phyloP scores from a whole-genome alignment of 2,888 invertebrate species.

The Pyralis farinalis region DNA sequence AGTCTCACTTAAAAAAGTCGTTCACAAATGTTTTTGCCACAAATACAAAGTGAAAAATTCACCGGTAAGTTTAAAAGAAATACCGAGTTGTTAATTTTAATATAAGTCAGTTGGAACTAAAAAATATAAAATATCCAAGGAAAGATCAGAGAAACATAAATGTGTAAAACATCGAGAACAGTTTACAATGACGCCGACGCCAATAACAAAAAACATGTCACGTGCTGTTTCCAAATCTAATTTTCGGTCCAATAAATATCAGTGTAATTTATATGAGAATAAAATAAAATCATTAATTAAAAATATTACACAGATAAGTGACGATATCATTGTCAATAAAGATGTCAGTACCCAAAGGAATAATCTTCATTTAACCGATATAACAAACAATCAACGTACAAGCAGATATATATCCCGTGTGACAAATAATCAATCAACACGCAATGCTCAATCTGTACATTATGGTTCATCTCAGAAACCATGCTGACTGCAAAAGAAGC shows the following conservation, averaged over 20 bases:
- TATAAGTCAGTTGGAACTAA: not conserved
- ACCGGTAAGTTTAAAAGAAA: not conserved
- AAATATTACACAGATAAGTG: too few relatives aligned
- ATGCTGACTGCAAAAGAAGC: too few relatives aligned
- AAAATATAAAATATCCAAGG: not conserved
- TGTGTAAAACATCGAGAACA: too few relatives aligned
- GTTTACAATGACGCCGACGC: not conserved
- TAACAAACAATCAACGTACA: too few relatives aligned
- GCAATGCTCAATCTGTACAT: conserved; percentile 3
- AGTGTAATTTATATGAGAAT: too few relatives aligned
- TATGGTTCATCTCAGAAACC: conserved; percentile 5
- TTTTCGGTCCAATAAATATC: too few relatives aligned
- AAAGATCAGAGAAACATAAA: not conserved
- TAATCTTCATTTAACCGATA: too few relatives aligned
- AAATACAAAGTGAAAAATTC: not conserved
- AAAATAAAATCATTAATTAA: too few relatives aligned
- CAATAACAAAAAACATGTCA: not conserved
- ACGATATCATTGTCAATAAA: too few relatives aligned
- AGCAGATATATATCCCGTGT: too few relatives aligned
- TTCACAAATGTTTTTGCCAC: not conserved
- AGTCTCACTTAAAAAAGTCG: not conserved
- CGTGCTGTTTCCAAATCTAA: not conserved
- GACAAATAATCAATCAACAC: not conserved
- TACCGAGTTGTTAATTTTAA: not conserved
- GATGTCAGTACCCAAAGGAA: too few relatives aligned